These are phyloP conservation scores for Phortica magna DNA, from an alignment of 2,888 invertebrate species.

Conservation along the genomic window DNA sequence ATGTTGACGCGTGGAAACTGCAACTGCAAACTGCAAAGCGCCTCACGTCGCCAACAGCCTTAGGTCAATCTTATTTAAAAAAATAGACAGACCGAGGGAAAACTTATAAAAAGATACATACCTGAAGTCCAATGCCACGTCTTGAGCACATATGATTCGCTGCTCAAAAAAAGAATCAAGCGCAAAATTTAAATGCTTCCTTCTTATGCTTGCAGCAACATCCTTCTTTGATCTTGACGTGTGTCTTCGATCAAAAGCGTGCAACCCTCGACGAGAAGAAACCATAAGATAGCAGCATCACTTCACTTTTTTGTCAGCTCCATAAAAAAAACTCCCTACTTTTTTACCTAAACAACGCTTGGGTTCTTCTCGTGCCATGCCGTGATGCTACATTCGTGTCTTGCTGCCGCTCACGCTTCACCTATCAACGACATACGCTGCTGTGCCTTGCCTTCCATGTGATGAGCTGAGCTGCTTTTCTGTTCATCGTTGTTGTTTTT, in stretches of 20 bases:
- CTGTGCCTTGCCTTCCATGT: constrained; percentile 31
- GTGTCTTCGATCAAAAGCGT: constrained; percentile 13
- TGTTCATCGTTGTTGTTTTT: constrained; percentile 57
- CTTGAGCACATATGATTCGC: background rate
- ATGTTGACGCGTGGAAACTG: constrained; percentile 7
- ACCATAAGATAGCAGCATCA: constrained; percentile 2
- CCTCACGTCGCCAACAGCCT: constrained; percentile 9
- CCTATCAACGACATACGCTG: constrained; percentile 52
- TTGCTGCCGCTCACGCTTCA: constrained; percentile 44
- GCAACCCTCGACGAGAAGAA: constrained; percentile 15
- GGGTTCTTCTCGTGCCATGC: constrained; percentile 44
- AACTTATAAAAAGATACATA: constrained; percentile 1
- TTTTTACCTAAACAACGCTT: constrained; percentile 19
- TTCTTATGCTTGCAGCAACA: background rate
- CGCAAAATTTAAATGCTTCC: constrained; percentile 24
- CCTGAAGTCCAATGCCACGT: too few relatives aligned
- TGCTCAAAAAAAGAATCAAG: background rate
- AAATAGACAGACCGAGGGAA: background rate
- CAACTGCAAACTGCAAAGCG: constrained; percentile 7
- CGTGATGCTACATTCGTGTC: constrained; percentile 37
- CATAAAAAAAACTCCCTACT: constrained; percentile 8
- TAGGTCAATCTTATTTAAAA: constrained; percentile 16
- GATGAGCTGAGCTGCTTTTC: background rate
- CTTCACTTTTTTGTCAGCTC: background rate
- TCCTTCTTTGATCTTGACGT: constrained; percentile 13